Conservation (phyloP, 2,113 vertebrate species). For the Stictonetta naevosa region DNA sequence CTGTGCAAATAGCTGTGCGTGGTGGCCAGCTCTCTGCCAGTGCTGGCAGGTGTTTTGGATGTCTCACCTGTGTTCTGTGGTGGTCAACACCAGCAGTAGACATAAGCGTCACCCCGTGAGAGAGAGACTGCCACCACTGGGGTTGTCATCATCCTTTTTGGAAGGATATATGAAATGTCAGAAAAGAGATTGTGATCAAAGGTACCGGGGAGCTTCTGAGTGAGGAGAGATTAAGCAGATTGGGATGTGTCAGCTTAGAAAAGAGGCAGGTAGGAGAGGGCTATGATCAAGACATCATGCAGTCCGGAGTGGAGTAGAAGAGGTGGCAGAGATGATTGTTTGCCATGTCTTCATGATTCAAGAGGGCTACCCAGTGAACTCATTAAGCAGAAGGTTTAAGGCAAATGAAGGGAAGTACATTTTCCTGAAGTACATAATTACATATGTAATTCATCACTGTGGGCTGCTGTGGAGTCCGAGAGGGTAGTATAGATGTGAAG, state of each 20-base stretch:
- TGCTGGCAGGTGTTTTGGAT: background rate
- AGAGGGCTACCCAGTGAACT: background rate
- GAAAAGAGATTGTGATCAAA: background rate
- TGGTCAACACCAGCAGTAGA: background rate
- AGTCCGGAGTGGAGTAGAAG: background rate
- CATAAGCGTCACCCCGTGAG: background rate
- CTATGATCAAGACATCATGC: background rate
- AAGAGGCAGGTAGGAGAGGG: background rate
- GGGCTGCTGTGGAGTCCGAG: background rate
- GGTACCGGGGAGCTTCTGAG: background rate
- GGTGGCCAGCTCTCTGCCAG: background rate
- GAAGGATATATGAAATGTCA: background rate
- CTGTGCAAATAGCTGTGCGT: background rate
- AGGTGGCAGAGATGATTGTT: background rate
- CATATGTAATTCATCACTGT: background rate
- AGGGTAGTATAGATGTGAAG: background rate
- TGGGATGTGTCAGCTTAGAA: background rate
- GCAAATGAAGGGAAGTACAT: background rate
- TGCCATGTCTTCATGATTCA: background rate
- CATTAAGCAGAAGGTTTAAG: background rate
- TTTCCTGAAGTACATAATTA: background rate
- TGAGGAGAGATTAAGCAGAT: background rate
- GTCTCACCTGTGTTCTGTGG: background rate
- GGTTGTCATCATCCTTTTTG: background rate
- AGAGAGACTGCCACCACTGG: background rate